Conservation (phyloP, 2,797 vertebrate species). For the Dipus sagitta region DNA sequence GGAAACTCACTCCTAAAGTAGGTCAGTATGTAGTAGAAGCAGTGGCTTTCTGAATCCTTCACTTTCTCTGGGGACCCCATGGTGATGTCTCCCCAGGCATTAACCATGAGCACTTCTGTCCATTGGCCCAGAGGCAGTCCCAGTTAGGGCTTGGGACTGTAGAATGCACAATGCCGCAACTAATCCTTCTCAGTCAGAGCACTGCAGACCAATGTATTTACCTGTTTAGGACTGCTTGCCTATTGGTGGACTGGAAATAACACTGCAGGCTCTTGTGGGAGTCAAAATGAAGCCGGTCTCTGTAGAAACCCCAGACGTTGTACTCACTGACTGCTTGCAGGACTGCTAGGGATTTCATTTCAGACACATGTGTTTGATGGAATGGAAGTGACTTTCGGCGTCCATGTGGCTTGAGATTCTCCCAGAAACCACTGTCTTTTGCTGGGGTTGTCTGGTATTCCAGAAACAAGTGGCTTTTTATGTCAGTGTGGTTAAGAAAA, state of each 20-base stretch:
- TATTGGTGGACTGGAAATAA: not conserved
- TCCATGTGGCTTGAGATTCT: not conserved
- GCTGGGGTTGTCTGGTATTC: not conserved
- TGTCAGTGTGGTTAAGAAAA: not conserved
- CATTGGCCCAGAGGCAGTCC: not conserved
- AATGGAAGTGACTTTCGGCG: not conserved
- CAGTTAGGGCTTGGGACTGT: not conserved
- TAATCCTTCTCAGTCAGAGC: not conserved
- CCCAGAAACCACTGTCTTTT: not conserved
- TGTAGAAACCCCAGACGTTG: not conserved
- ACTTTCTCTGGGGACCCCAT: not conserved
- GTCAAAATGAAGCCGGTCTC: not conserved
- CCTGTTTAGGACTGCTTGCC: not conserved
- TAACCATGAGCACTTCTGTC: not conserved
- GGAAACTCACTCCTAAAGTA: not conserved
- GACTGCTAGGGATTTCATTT: not conserved
- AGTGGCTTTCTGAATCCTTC: not conserved
- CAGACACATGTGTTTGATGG: not conserved
- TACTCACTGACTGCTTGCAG: not conserved
- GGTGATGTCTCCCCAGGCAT: accelerated
- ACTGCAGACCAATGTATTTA: not conserved
- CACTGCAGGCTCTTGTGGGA: not conserved
- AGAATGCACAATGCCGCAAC: not conserved
- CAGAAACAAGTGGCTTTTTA: conserved; percentile 21
- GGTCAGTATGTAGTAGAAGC: not conserved